Evolutionary conservation across 2,888 invertebrate species (phyloP), one percentile per base, ranked within the genome.

Genomic region (Crocallis elinguaria): DNA sequence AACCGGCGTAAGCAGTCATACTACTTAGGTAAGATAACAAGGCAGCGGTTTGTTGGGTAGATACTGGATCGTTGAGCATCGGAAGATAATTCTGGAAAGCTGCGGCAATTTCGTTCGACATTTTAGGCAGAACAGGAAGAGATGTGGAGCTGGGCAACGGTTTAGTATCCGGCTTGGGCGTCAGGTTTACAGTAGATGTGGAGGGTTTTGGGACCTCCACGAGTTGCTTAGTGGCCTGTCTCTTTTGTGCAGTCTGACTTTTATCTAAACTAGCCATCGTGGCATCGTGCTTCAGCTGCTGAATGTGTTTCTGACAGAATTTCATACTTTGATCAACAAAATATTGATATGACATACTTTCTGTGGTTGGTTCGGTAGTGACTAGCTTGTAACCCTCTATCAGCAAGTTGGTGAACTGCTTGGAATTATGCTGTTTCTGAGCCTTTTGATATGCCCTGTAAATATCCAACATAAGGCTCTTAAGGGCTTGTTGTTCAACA

Each of bases 381-480:
- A 94, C 93, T 30, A 94, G 87, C 74, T 94, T 95, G 69, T 95
- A 96, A 1, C 94, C 94, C 36, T 96, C 96, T 2, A 93, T 86
- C 0, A 96, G 79, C 54, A 96, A 86, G 41, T 93, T 92, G 1
- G 93, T 92, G 61, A 96, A 94, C 48, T 93, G 88, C 71, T 94
- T 95, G 0, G 84, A 77, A 45, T 84, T 86, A 0, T 82, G 79
- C 74, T 94, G 93, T 73, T 95, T 96, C 59, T 94, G 93, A 0
- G 93, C 93, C 73, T 93, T 93, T 57, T 94, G 94, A 77, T 96
- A 95, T 0, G 94, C 93, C 73, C 93, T 93, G 76, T 94, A 96
- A 23, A 93, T 92, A 57, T 93, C 93, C 17, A 92, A 68, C 78
- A 93, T 86, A 5, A 93, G 77, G 62, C 92, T 90, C 49, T 92